Evolutionary conservation across 2,888 invertebrate species (phyloP), one percentile per base, ranked within the genome.

Genomic region (Junonia oenone): DNA sequence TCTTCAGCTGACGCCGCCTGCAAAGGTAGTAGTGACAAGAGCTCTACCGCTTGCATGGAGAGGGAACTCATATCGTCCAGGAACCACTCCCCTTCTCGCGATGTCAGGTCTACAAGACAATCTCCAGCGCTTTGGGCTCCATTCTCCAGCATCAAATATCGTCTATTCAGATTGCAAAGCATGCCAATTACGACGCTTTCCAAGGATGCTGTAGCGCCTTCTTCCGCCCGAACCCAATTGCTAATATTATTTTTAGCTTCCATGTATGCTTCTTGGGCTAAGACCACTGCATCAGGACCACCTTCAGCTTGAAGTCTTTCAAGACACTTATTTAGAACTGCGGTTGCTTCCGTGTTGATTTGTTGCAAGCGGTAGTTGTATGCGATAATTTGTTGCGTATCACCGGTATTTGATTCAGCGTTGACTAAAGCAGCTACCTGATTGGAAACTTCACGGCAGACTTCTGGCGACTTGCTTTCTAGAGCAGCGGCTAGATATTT

Each of bases 81-180:
- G 75, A 96, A 96, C 96, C 96, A 96, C 72, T 96, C 96, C 0
- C 96, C 96, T 68, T 96, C 96, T 52, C 94, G 87, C 0, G 96
- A 95, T 0, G 95, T 95, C 65, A 96, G 78, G 76, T 96, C 95
- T 15, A 95, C 94, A 35, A 96, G 86, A 70, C 94, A 94, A 64
- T 96, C 96, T 0, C 95, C 95, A 14, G 96, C 95, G 67, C 95
- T 94, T 67, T 94, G 94, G 0, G 96, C 95, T 13, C 96, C 95
- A 33, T 93, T 93, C 75, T 96, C 97, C 82, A 96, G 90, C 85
- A 94, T 93, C 40, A 96, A 78, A 71, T 94, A 94, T 63, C 94
- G 90, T 69, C 95, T 93, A 71, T 95, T 96, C 58, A 96, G 83
- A 27, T 93, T 91, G 67, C 95, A 94, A 26, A 97, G 83, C 68